These are phyloP conservation scores for Orientallactaga bullata DNA, from an alignment of 2,113 vertebrate species.

Conservation along the genomic window DNA sequence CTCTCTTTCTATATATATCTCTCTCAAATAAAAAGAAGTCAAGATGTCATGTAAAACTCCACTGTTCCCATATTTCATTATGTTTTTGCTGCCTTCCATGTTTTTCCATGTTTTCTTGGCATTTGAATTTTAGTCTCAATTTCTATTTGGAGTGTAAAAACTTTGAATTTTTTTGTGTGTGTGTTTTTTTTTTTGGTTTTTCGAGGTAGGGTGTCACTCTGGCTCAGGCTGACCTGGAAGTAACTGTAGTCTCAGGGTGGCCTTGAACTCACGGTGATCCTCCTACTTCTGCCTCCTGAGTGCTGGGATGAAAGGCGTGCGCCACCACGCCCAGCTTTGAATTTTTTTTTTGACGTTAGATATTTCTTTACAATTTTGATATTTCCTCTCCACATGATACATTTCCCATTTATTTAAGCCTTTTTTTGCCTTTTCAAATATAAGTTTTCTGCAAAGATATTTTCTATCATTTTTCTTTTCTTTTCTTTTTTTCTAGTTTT, in stretches of 20 bases:
- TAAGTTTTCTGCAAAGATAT: not conserved
- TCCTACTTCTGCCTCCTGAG: too few relatives aligned
- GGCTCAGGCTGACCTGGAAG: too few relatives aligned
- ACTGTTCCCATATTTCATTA: not conserved
- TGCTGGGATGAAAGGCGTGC: too few relatives aligned
- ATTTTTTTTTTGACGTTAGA: not conserved
- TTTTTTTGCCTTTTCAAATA: not conserved
- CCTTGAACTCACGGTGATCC: too few relatives aligned
- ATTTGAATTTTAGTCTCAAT: constrained; percentile 32
- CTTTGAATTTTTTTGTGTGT: too few relatives aligned
- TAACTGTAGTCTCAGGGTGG: too few relatives aligned
- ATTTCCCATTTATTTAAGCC: not conserved
- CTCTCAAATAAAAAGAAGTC: too few relatives aligned
- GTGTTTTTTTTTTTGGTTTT: too few relatives aligned
- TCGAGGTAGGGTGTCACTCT: too few relatives aligned
- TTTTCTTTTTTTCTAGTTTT: not conserved
- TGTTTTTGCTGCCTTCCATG: not conserved
- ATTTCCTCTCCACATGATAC: not conserved
- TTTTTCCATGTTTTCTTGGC: not conserved
- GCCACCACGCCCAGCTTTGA: too few relatives aligned
- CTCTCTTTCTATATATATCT: too few relatives aligned
- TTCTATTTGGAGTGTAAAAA: not conserved
- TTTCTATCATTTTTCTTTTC: not conserved
- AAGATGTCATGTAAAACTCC: not conserved
- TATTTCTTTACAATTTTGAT: not conserved